phyloP scores from a whole-genome alignment of 1,140 invertebrate species.

The Oryctes rhinoceros region DNA sequence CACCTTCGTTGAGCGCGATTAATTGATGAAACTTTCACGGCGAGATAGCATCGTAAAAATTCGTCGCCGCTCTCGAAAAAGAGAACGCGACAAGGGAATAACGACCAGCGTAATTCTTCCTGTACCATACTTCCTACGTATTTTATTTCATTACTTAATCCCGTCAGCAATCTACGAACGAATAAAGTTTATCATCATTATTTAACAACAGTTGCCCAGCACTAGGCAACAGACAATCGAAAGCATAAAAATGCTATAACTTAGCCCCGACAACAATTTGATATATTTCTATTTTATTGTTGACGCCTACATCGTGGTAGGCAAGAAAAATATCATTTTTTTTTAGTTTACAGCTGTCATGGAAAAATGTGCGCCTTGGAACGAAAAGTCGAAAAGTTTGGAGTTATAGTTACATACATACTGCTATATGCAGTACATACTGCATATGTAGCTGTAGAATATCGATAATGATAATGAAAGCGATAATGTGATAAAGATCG shows the following conservation, averaged over 20 bases:
- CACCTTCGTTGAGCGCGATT: not conserved
- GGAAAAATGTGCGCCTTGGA: no score
- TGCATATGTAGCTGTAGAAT: no score
- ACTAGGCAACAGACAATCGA: not conserved
- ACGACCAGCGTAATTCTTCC: constrained; percentile 3
- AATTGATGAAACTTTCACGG: constrained; percentile 10
- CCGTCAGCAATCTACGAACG: not conserved
- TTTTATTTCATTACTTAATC: constrained; percentile 11
- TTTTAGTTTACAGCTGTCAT: no score
- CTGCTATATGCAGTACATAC: no score
- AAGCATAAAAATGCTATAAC: not conserved
- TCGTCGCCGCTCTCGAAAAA: not conserved
- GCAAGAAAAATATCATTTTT: no score
- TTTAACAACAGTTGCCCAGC: not conserved
- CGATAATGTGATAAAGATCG: no score
- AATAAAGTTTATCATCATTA: constrained; percentile 2
- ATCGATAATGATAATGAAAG: no score
- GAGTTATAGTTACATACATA: no score
- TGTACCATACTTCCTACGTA: not conserved
- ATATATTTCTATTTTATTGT: not conserved
- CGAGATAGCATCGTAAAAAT: not conserved
- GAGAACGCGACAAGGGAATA: not conserved
- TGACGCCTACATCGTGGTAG: not conserved
- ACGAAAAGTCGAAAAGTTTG: no score
- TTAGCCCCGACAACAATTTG: not conserved